These are phyloP conservation scores for Xylota segnis DNA, from an alignment of 2,888 invertebrate species.

Conservation along the genomic window DNA sequence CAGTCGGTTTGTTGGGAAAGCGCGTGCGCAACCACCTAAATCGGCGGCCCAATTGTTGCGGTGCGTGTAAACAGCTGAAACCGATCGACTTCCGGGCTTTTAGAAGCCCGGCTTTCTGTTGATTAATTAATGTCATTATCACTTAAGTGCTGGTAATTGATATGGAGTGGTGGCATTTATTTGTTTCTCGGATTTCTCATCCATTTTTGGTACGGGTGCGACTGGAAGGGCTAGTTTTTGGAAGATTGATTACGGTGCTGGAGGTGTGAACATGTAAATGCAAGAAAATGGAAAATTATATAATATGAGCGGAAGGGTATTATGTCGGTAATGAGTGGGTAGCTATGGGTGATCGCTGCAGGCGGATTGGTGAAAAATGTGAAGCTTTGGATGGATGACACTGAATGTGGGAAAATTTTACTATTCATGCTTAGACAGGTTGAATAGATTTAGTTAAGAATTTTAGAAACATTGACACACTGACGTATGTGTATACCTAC, in stretches of 20 bases:
- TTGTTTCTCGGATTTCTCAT: slow-evolving; percentile 11
- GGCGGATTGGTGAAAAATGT: not conserved
- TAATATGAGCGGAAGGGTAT: not conserved
- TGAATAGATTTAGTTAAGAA: not conserved
- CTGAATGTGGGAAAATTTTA: not conserved
- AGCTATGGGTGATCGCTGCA: not conserved
- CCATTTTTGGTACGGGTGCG: not conserved
- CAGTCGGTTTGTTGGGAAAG: slow-evolving; percentile 22
- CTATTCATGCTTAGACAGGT: not conserved
- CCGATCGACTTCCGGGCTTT: slow-evolving; percentile 78
- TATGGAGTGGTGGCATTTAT: slow-evolving; percentile 13
- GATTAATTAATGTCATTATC: slow-evolving; percentile 58
- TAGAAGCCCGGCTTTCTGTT: slow-evolving; percentile 34
- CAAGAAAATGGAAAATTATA: slow-evolving; percentile 6
- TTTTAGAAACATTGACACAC: too few species aligned
- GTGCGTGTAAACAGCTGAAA: slow-evolving; percentile 75
- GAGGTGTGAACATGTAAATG: slow-evolving; percentile 40
- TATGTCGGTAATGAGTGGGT: not conserved
- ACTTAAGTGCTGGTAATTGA: slow-evolving; percentile 50
- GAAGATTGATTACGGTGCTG: slow-evolving; percentile 38
- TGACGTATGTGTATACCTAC: too few species aligned
- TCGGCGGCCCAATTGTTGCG: slow-evolving; percentile 51
- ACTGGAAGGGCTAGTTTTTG: not conserved
- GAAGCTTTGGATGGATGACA: slow-evolving; percentile 2
- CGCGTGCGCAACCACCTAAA: slow-evolving; percentile 56